A percentile compares a stretch with the other conserved stretches of the same genome.
Conservation (phyloP, 2,113 vertebrate genomes). For the Cochlearius cochlearius region DNA sequence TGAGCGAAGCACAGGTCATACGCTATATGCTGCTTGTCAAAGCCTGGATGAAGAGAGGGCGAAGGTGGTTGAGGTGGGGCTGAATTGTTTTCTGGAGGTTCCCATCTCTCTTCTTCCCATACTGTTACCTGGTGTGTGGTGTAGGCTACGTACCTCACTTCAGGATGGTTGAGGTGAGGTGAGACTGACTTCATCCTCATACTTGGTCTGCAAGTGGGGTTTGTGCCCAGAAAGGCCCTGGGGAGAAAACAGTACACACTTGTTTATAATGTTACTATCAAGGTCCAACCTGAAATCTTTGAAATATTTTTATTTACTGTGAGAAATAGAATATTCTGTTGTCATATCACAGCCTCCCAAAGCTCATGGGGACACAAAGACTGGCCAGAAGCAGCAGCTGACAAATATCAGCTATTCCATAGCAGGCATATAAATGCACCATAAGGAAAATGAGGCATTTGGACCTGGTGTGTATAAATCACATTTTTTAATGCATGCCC, state of each 20-base stretch:
- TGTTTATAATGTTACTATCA: background rate
- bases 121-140: rapidly evolving
- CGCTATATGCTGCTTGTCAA: background rate
- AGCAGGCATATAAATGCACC: background rate
- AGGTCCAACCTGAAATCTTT: background rate
- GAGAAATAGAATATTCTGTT: background rate
- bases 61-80: background rate
- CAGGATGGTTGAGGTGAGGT: background rate
- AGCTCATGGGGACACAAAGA: background rate
- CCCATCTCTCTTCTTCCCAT: background rate
- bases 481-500: background rate
- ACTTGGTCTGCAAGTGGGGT: background rate
- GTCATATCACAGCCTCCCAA: background rate
- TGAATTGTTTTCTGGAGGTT: background rate
- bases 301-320: background rate
- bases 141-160: background rate
- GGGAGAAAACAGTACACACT: background rate
- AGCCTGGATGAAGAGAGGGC: background rate
- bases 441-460: background rate
- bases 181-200: background rate
- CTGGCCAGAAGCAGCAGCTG: background rate
- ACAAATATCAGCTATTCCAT: background rate
- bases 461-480: background rate
- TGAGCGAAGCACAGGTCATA: background rate
- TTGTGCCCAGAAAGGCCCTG: background rate